Base-by-base conservation (phyloP, 2,888 invertebrate genomes). In the Beris morrisii region DNA sequence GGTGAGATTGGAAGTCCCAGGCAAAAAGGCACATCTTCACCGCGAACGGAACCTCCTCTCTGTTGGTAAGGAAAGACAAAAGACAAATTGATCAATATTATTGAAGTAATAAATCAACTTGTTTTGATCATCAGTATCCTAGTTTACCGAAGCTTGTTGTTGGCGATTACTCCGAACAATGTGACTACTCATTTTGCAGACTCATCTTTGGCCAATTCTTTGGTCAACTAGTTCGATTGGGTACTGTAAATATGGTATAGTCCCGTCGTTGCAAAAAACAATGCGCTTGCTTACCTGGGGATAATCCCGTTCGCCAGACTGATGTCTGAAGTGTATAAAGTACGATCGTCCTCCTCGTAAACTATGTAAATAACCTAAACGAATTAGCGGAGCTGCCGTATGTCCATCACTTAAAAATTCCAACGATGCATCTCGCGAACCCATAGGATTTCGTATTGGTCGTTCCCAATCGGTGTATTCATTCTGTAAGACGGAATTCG, bases 401-500 rank as follows among this genome's bases (percentile, higher is more conserved):
- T 96, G 91, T 0, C 95, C 95, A 78, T 97, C 97, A 75, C 95
- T 93, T 64, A 97, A 83, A 69, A 95, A 89, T 79, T 92, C 91
- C 69, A 95, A 83, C 28, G 93, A 88, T 64, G 89, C 92, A 78
- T 91, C 95, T 75, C 92, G 88, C 71, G 93, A 92, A 78, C 90
- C 91, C 76, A 91, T 84, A 70, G 93, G 92, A 79, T 92, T 92
- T 75, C 93, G 90, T 72, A 92, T 89, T 3, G 92, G 91, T 74
- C 89, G 87, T 80, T 92, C 94, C 96, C 97, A 97, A 81, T 97
- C 95, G 68, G 95, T 96, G 82, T 97, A 97, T 81, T 97, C 95
- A 80, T 97, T 96, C 81, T 91, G 84, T 4, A 52, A 48, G 13
- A 48, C 13, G 12, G 6, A 12, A n/a, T 13, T 54, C 12, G 53